Percentiles rank a stretch among this genome's conserved stretches.
These are phyloP conservation scores for Oxygymnocypris stewartii DNA, from an alignment of 2,113 vertebrate species.

Conservation along the genomic window DNA sequence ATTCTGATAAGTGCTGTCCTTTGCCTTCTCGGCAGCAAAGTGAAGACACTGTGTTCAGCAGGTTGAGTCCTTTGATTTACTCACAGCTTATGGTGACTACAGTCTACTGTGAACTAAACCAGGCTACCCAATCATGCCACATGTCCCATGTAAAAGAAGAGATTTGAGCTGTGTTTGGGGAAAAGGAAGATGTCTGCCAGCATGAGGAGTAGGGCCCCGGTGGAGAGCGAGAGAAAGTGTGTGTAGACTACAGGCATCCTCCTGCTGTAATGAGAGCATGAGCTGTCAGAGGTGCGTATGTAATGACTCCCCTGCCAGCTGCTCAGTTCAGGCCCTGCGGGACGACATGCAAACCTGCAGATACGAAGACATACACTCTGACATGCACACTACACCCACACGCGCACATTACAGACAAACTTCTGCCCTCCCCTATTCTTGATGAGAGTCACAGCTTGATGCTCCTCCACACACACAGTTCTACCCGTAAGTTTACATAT, in stretches of 20 bases:
- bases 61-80: constrained; percentile 30
- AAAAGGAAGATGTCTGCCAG: constrained; percentile 34
- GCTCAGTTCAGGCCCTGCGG: constrained; percentile 73
- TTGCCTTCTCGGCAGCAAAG: neutral
- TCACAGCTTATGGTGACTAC: neutral
- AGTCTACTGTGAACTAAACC: constrained; percentile 6
- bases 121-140: neutral
- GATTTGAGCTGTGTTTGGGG: constrained; percentile 31
- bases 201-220: constrained; percentile 5
- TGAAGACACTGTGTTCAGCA: constrained; percentile 18
- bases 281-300: constrained; percentile 75
- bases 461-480: neutral
- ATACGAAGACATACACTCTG: constrained; percentile 34
- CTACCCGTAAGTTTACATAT: neutral
- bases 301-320: constrained; percentile 75
- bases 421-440: constrained; percentile 32
- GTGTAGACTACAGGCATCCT: constrained; percentile 60
- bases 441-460: constrained; percentile 30
- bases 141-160: neutral
- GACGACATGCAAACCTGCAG: constrained; percentile 60
- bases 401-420: constrained; percentile 36
- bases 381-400: constrained; percentile 35
- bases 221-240: neutral
- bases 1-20: constrained; percentile 22
- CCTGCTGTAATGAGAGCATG: constrained; percentile 74